phyloP scores from a whole-genome alignment of 2,113 vertebrate genomes.

The Pyrgilauda ruficollis region DNA sequence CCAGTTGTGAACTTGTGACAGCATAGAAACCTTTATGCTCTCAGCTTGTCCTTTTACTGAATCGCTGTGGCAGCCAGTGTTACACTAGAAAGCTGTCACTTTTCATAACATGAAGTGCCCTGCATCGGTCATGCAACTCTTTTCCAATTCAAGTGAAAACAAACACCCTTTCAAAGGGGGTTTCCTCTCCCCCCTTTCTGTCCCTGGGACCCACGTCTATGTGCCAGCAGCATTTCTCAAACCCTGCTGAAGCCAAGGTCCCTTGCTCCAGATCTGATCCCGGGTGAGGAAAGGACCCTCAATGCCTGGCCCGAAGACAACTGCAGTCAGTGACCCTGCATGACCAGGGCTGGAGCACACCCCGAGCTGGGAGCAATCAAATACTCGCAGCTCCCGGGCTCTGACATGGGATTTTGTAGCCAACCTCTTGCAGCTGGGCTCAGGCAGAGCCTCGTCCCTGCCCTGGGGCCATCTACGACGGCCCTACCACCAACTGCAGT shows the following conservation, averaged over 20 bases:
- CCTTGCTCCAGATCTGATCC: not conserved
- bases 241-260: not conserved
- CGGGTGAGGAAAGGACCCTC: not conserved
- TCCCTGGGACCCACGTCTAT: not conserved
- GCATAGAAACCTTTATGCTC: not conserved
- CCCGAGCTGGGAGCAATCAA: not conserved
- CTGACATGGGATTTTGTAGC: not conserved
- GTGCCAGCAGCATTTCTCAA: not conserved
- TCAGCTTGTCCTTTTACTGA: conserved; percentile 17
- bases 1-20: not conserved
- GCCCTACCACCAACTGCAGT: not conserved
- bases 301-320: not conserved
- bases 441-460: not conserved
- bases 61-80: not conserved
- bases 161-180: conserved; percentile 3
- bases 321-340: not conserved
- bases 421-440: not conserved
- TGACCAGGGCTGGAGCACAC: not conserved
- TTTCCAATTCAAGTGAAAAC: conserved; percentile 4
- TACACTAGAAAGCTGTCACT: conserved; percentile 33
- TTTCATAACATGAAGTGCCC: not conserved
- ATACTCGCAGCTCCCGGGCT: not conserved
- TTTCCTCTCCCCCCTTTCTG: not conserved
- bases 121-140: not conserved
- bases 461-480: fast-evolving